Conservation (phyloP, 2,888 invertebrate genomes). For the Cyclophora punctaria region DNA sequence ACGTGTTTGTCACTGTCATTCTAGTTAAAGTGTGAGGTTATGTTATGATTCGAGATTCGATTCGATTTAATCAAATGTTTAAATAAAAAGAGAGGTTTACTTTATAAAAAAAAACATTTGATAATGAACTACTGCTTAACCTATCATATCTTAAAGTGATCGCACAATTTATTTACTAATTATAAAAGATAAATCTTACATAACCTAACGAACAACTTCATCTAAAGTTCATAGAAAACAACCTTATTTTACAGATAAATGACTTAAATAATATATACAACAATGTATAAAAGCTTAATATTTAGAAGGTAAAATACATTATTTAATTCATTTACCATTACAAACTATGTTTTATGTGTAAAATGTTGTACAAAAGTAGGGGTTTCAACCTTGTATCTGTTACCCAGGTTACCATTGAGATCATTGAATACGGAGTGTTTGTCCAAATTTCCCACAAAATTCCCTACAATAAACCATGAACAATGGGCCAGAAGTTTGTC, state of each 20-base stretch:
- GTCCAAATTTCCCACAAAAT: slow-evolving; percentile 25
- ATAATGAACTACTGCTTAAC: too few relatives aligned
- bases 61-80: too few relatives aligned
- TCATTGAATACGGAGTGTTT: slow-evolving; percentile 33
- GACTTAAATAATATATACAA: slow-evolving; percentile 8
- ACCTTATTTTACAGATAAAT: neutral
- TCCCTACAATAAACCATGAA: slow-evolving; percentile 8
- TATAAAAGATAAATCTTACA: too few relatives aligned
- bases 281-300: slow-evolving; percentile 50
- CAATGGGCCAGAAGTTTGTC: slow-evolving; percentile 38
- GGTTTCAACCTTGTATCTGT: neutral
- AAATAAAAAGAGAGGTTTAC: too few relatives aligned
- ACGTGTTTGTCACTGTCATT: too few relatives aligned
- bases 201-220: neutral
- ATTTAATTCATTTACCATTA: neutral
- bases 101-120: too few relatives aligned
- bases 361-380: neutral
- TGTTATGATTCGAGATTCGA: too few relatives aligned
- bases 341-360: neutral
- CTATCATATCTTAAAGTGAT: too few relatives aligned
- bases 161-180: too few relatives aligned
- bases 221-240: neutral
- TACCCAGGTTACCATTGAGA: slow-evolving; percentile 43
- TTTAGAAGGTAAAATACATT: slow-evolving; percentile 40
- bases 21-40: too few relatives aligned